Percentiles rank a stretch among this genome's conserved stretches.
These are phyloP conservation scores for Leptothorax acervorum DNA, from an alignment of 2,888 invertebrate genomes.

Conservation along the genomic window DNA sequence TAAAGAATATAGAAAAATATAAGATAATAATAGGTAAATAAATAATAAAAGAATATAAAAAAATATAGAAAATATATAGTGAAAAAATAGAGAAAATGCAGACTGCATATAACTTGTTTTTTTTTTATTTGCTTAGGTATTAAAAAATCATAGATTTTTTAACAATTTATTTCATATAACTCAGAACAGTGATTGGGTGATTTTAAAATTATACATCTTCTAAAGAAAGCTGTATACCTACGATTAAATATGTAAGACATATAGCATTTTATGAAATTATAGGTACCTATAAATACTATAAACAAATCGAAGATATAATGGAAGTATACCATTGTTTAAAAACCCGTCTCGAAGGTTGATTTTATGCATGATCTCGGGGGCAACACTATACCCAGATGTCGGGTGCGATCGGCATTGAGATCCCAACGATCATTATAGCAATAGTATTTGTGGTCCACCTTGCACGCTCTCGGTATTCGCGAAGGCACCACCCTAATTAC, in stretches of 20 bases:
- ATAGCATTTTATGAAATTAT: not conserved
- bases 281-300: not conserved
- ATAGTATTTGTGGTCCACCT: slow-evolving; percentile 75
- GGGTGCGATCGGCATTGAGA: slow-evolving; percentile 53
- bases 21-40: too few species aligned
- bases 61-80: not conserved
- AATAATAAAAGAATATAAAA: too few species aligned
- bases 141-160: not conserved
- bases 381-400: slow-evolving; percentile 45
- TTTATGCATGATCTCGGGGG: slow-evolving; percentile 26
- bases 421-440: slow-evolving; percentile 61
- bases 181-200: not conserved
- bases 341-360: not conserved
- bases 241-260: not conserved
- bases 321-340: not conserved
- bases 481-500: slow-evolving; percentile 76
- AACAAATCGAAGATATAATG: not conserved
- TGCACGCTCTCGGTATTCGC: slow-evolving; percentile 63
- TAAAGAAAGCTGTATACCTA: not conserved
- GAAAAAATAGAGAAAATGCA: not conserved
- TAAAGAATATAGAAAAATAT: not conserved
- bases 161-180: not conserved
- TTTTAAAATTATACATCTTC: not conserved
- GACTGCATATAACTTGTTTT: not conserved
- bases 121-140: not conserved